Percentiles rank a stretch among this genome's conserved stretches.
Evolutionary conservation across 2,888 invertebrate genomes (phyloP).

Genomic region (Desoria tigrina): DNA sequence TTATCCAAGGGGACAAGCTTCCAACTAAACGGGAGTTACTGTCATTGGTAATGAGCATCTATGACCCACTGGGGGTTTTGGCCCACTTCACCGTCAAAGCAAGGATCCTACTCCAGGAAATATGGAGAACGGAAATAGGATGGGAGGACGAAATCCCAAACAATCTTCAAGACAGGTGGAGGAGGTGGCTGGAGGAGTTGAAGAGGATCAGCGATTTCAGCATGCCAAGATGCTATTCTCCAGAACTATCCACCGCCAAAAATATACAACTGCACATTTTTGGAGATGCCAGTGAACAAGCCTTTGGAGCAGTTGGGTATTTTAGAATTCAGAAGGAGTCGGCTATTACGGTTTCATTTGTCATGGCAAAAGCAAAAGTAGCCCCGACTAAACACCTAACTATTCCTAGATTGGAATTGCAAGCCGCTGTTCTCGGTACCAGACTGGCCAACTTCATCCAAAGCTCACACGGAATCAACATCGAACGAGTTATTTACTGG

Average conservation of each 20-base stretch:
- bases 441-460: slow-evolving; percentile 13
- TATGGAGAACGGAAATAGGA: no score
- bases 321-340: slow-evolving; percentile 22
- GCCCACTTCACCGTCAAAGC: slow-evolving; percentile 48
- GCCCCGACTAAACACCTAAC: slow-evolving; percentile 36
- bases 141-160: no score
- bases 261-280: slow-evolving; percentile 36
- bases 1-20: no score
- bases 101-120: slow-evolving; percentile 53
- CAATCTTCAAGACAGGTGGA: slow-evolving; percentile 20
- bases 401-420: slow-evolving; percentile 47
- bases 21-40: slow-evolving; percentile 53
- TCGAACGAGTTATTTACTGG: slow-evolving; percentile 21
- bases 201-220: no score
- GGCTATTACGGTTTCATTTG: slow-evolving; percentile 16
- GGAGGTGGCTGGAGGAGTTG: slow-evolving; percentile 28
- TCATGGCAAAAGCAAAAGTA: slow-evolving; percentile 40
- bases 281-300: slow-evolving; percentile 41
- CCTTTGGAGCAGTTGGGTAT: slow-evolving; percentile 36
- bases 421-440: slow-evolving; percentile 42
- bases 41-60: slow-evolving; percentile 49
- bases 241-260: not conserved
- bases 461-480: not conserved
- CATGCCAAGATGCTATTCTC: slow-evolving; percentile 28
- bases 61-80: slow-evolving; percentile 55